Evolutionary conservation across 2,797 vertebrate genomes (phyloP).

Genomic region (Poecile montanus): DNA sequence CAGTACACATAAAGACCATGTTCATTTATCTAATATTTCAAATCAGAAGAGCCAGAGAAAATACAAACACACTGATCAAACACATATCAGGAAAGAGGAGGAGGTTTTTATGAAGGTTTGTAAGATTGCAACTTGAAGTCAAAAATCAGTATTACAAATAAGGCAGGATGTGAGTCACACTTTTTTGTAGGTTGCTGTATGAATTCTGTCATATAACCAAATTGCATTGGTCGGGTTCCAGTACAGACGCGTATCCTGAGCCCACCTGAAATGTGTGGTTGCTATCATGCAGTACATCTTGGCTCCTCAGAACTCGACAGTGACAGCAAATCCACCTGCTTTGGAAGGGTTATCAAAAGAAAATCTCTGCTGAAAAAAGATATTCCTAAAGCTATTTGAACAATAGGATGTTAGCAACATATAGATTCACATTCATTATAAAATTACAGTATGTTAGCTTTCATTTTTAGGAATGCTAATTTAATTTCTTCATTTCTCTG

Average conservation of each 20-base stretch:
- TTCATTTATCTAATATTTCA: background rate
- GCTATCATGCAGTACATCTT: background rate
- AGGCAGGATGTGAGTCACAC: background rate
- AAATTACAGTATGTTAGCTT: background rate
- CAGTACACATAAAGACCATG: background rate
- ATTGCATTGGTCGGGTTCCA: background rate
- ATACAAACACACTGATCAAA: background rate
- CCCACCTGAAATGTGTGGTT: background rate
- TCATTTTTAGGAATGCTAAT: background rate
- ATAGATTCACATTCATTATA: background rate
- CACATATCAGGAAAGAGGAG: background rate
- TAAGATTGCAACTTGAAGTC: background rate
- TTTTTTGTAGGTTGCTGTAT: background rate
- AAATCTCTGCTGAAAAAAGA: background rate
- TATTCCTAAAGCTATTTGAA: background rate
- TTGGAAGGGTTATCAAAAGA: background rate
- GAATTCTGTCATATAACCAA: background rate
- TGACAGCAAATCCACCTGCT: background rate
- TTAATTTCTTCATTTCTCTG: background rate
- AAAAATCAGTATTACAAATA: conserved; percentile 1
- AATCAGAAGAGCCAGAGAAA: background rate
- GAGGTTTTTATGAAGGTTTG: background rate
- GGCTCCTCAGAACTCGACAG: background rate
- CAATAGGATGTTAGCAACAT: background rate
- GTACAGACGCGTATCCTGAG: background rate